These are phyloP conservation scores for Calameuta idolon DNA, from an alignment of 2,888 invertebrate species.

Conservation along the genomic window DNA sequence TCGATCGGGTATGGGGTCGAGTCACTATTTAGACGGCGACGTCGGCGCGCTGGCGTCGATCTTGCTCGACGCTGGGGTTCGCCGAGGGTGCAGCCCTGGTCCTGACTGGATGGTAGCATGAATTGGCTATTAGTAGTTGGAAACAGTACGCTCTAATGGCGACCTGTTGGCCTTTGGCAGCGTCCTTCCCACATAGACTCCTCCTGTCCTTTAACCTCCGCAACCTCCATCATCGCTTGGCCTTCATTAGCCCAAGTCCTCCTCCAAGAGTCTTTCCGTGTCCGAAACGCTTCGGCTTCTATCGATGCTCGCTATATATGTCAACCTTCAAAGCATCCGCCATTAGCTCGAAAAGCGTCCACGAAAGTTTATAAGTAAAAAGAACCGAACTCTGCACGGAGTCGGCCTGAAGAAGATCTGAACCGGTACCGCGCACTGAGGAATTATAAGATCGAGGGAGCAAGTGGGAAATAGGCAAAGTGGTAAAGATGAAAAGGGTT, in stretches of 20 bases:
- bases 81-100: slow-evolving; percentile 27
- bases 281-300: slow-evolving; percentile 30
- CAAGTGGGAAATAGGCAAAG: background rate
- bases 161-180: slow-evolving; percentile 66
- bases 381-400: background rate
- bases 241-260: slow-evolving; percentile 56
- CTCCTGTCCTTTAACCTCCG: background rate
- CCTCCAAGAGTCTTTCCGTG: background rate
- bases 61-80: background rate
- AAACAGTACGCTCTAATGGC: slow-evolving; percentile 67
- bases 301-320: background rate
- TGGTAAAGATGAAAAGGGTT: background rate
- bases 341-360: background rate
- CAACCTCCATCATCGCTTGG: slow-evolving; percentile 36
- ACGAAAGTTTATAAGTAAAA: background rate
- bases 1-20: slow-evolving; percentile 1
- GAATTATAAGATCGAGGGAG: background rate
- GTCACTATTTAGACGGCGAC: background rate
- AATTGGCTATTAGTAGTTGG: slow-evolving; percentile 70
- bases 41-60: background rate
- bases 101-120: slow-evolving; percentile 58
- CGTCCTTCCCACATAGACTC: slow-evolving; percentile 42
- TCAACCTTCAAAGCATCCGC: background rate
- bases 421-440: background rate
- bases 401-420: background rate